These are phyloP conservation scores for Lottia scabra DNA, from an alignment of 2,888 invertebrate species.

Conservation along the genomic window DNA sequence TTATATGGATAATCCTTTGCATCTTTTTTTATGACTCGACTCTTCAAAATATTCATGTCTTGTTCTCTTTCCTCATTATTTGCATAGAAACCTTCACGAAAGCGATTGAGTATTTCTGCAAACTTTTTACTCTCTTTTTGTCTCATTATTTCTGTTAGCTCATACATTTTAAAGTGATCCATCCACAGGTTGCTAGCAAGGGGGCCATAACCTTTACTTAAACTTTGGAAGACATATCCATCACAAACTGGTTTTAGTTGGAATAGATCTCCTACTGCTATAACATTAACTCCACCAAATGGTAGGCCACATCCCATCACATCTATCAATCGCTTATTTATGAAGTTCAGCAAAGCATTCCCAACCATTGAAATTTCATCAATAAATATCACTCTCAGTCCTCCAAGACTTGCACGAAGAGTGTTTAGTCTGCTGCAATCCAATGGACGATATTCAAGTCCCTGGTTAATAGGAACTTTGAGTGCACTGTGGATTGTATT, in stretches of 20 bases:
- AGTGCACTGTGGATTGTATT: too few relatives aligned
- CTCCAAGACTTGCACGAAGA: too few relatives aligned
- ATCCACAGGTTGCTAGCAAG: slow-evolving; percentile 36
- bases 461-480: too few relatives aligned
- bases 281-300: slow-evolving; percentile 32
- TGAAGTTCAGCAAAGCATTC: too few relatives aligned
- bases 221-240: slow-evolving; percentile 21
- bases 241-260: slow-evolving; percentile 35
- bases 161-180: slow-evolving; percentile 31
- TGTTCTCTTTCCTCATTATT: neutral
- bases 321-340: too few relatives aligned
- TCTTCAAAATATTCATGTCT: slow-evolving; percentile 30
- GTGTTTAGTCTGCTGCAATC: too few relatives aligned
- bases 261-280: slow-evolving; percentile 35
- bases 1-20: slow-evolving; percentile 20
- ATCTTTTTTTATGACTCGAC: slow-evolving; percentile 6
- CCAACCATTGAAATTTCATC: too few relatives aligned
- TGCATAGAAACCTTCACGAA: slow-evolving; percentile 31
- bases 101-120: slow-evolving; percentile 38
- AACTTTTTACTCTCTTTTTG: slow-evolving; percentile 34
- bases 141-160: slow-evolving; percentile 36
- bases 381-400: too few relatives aligned
- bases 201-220: slow-evolving; percentile 22
- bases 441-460: too few relatives aligned
- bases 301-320: too few relatives aligned